Evolutionary conservation across 2,888 invertebrate species (phyloP), one percentile per base, ranked within the genome.

Genomic region (Lutraria lutraria): DNA sequence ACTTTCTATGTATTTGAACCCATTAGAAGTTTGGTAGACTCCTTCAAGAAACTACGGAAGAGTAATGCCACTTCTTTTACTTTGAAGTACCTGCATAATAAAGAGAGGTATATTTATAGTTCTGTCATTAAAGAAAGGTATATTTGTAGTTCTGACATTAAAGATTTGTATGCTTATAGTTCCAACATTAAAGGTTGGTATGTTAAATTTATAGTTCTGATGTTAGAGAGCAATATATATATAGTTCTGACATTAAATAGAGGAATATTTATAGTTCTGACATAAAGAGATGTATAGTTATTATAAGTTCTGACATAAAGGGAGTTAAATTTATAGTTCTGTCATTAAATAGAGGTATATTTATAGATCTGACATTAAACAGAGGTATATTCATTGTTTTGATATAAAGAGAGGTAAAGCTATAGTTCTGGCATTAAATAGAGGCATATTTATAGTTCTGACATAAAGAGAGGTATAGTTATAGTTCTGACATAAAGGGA

Each of bases 1-100:
- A 85, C 90, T 0, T 90, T 88, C 53, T 90, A 90, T 56, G 76
- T 86, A 2, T 90, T 90, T 88, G 90, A 90, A 88, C 88, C 90
- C 43, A 60, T 90, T 16, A 76, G 88, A 43, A 25, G 60, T 53
- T 12, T 90, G 13, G 29, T 54, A 29, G 56, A 79, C 15, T 52
- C 13, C 29, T 87, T 87, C 56, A 21, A 60, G 10, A 25, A 85
- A 15, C 19, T 43, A 21, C 21, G 21, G 19, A 54, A 25, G n/a
- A 43, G 8, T 0, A 87, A 87, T 21, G 10, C 25, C 53, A 63
- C 56, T 16, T 8, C 12, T 53, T 53, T 83, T 1, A 80, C 81
- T 25, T n/a, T 88, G 53, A 34, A 84, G 19, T 88, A 88, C 53
- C 8, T 81, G 21, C 56, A 83, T 81, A 54, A 56, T 1, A 53